Percentiles rank a stretch among this genome's conserved stretches.
phyloP scores from a whole-genome alignment of 2,113 vertebrate species.

The Sula dactylatra region DNA sequence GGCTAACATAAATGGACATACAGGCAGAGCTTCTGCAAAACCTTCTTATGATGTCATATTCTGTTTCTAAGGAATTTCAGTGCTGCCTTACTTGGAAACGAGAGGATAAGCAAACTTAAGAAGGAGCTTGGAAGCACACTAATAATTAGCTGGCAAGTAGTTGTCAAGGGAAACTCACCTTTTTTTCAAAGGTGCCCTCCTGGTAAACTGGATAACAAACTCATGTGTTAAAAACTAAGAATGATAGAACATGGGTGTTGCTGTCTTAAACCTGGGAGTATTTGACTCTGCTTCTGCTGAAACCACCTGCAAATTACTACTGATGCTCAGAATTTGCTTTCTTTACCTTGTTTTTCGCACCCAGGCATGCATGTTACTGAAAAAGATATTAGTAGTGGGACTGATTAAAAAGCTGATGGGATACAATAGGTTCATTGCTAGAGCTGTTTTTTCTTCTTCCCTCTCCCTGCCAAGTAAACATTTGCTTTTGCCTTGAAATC shows the following conservation, averaged over 20 bases:
- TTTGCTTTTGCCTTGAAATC: neutral
- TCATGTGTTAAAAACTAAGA: neutral
- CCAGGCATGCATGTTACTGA: neutral
- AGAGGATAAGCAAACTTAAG: neutral
- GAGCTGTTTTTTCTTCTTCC: neutral
- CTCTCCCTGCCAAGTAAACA: neutral
- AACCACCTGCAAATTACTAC: neutral
- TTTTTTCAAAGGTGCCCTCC: neutral
- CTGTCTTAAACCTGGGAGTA: neutral
- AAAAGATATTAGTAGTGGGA: neutral
- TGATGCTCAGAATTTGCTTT: neutral
- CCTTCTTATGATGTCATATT: constrained; percentile 62
- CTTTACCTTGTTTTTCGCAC: neutral
- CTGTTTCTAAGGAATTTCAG: constrained; percentile 4
- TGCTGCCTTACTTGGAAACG: neutral
- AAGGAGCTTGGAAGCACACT: neutral
- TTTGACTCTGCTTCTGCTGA: neutral
- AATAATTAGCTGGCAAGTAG: constrained; percentile 32
- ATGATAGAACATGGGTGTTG: neutral
- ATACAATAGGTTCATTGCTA: neutral
- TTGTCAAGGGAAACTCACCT: constrained; percentile 10
- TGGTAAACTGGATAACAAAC: neutral
- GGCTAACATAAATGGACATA: constrained; percentile 62
- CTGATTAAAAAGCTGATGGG: neutral
- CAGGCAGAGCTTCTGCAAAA: constrained; percentile 1